Percentiles rank a stretch among this genome's conserved stretches.
phyloP scores from a whole-genome alignment of 1,140 invertebrate genomes.

The Megalopta genalis region DNA sequence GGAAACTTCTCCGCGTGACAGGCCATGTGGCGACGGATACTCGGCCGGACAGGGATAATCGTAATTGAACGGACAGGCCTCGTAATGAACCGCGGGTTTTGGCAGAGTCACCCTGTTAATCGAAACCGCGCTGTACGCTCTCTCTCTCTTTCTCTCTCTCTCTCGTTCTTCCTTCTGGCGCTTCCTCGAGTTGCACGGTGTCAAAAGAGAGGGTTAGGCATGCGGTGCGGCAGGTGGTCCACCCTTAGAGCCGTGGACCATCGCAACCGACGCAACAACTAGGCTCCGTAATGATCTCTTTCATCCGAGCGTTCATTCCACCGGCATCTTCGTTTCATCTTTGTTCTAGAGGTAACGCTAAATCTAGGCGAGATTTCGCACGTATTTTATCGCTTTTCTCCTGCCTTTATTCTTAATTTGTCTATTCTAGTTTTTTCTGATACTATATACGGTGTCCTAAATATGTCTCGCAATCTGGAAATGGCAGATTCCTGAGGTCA shows the following conservation, averaged over 20 bases:
- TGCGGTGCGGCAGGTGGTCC: constrained; percentile 51
- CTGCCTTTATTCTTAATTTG: too few relatives aligned
- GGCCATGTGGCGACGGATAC: not conserved
- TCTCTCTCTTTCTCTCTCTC: too few relatives aligned
- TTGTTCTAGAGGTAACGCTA: too few relatives aligned
- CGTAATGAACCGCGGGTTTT: constrained; percentile 50
- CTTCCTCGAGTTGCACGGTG: constrained; percentile 29
- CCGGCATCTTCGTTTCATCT: too few relatives aligned
- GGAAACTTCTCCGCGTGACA: not conserved
- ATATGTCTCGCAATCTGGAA: too few relatives aligned
- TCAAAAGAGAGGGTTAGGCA: constrained; percentile 26
- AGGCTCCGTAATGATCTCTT: not conserved
- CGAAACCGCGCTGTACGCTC: constrained; percentile 38
- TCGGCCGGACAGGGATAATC: constrained; percentile 28
- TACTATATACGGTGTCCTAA: too few relatives aligned
- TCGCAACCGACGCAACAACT: not conserved
- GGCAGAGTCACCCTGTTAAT: constrained; percentile 57
- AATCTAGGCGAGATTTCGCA: too few relatives aligned
- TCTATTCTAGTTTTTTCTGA: too few relatives aligned
- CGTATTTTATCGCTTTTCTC: too few relatives aligned
- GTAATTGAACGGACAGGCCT: not conserved
- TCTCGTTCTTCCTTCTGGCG: too few relatives aligned
- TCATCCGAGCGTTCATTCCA: not conserved
- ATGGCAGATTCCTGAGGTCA: too few relatives aligned
- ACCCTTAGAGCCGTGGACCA: too few relatives aligned